phyloP scores from a whole-genome alignment of 2,113 vertebrate genomes.

The Sclerurus mexicanus region DNA sequence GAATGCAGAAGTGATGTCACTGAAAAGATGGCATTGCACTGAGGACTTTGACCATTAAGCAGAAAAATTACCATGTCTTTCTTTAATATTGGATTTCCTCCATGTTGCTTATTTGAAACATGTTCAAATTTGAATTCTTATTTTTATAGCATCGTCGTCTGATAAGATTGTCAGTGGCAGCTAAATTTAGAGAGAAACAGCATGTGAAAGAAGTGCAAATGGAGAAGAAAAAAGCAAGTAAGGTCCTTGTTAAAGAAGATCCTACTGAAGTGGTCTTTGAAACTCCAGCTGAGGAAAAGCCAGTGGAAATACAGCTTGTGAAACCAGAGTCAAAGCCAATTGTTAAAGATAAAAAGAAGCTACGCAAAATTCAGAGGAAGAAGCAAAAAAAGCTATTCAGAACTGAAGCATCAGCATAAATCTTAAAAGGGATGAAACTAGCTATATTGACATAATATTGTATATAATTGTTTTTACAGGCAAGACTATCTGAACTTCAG shows the following conservation, averaged over 20 bases:
- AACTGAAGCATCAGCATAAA: slow-evolving; percentile 43
- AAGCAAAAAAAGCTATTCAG: slow-evolving; percentile 67
- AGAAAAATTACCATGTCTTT: background rate
- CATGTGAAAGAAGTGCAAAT: slow-evolving; percentile 88
- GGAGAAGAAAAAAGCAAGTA: slow-evolving; percentile 76
- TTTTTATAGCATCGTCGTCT: slow-evolving; percentile 83
- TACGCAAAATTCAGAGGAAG: slow-evolving; percentile 86
- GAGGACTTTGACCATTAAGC: background rate
- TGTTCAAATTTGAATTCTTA: background rate
- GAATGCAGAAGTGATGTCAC: background rate
- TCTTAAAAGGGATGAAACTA: background rate
- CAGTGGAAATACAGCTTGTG: slow-evolving; percentile 75
- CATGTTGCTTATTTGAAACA: background rate
- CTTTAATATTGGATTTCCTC: background rate
- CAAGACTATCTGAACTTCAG: background rate
- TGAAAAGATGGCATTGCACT: background rate
- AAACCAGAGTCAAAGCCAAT: slow-evolving; percentile 73
- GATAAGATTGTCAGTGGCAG: slow-evolving; percentile 81
- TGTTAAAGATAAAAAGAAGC: slow-evolving; percentile 84
- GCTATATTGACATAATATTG: background rate
- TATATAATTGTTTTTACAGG: slow-evolving; percentile 48
- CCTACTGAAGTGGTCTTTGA: slow-evolving; percentile 88
- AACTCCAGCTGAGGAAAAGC: slow-evolving; percentile 84
- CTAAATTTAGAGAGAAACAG: slow-evolving; percentile 87
- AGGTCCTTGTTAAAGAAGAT: slow-evolving; percentile 76